Conservation (phyloP, 2,888 invertebrate genomes). For the Drosophila trichaetosa region DNA sequence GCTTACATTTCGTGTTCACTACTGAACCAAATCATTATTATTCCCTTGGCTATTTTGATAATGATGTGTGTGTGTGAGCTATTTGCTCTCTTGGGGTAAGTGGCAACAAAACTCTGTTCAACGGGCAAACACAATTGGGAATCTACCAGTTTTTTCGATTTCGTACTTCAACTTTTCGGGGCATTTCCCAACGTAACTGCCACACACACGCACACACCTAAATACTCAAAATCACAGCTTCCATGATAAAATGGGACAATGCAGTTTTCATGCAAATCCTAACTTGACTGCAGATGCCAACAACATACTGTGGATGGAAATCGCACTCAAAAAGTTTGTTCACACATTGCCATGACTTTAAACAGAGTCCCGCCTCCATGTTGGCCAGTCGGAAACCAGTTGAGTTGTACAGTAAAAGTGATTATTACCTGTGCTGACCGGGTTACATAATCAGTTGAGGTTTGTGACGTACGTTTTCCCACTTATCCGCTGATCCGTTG, state of each 20-base stretch:
- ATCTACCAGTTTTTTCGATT: constrained; percentile 21
- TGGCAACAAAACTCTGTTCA: constrained; percentile 9
- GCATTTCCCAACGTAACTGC: constrained; percentile 8
- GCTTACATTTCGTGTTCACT: constrained; percentile 15
- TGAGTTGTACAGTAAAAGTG: constrained; percentile 72
- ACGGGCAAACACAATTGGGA: constrained; percentile 7
- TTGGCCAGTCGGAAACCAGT: constrained; percentile 67
- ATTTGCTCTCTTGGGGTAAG: constrained; percentile 4
- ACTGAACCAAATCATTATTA: constrained; percentile 37
- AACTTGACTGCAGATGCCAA: not conserved
- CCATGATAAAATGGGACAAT: not conserved
- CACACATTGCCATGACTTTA: constrained; percentile 73
- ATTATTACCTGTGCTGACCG: constrained; percentile 60
- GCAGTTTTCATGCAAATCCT: not conserved
- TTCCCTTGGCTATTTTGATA: not conserved
- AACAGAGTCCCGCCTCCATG: constrained; percentile 7
- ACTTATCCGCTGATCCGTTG: constrained; percentile 31
- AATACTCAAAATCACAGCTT: constrained; percentile 3
- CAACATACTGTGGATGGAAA: not conserved
- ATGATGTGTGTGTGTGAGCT: not conserved
- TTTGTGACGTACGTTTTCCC: constrained; percentile 76
- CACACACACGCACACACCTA: not conserved
- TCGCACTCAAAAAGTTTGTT: constrained; percentile 51
- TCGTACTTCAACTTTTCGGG: not conserved
- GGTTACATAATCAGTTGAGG: constrained; percentile 73